These are phyloP conservation scores for Scaptomyza polygonia DNA, from an alignment of 2,888 invertebrate genomes.

Conservation along the genomic window DNA sequence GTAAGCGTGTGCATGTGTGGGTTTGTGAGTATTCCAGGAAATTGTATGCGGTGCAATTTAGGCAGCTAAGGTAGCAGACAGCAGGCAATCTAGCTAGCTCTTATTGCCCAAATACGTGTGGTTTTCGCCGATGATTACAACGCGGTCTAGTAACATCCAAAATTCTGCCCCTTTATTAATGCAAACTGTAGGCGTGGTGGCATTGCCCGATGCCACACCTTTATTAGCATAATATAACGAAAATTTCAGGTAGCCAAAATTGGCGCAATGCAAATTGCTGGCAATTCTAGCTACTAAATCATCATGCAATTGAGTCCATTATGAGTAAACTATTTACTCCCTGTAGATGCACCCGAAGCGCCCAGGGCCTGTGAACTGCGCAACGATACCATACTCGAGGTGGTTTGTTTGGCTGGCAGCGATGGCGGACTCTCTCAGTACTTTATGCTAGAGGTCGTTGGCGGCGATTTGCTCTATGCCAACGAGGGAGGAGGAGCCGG, in stretches of 20 bases:
- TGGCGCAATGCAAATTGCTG: slow-evolving; percentile 48
- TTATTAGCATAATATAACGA: slow-evolving; percentile 49
- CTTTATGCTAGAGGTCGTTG: slow-evolving; percentile 92
- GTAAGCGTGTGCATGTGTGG: slow-evolving; percentile 21
- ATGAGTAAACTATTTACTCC: slow-evolving; percentile 25
- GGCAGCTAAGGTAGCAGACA: slow-evolving; percentile 10
- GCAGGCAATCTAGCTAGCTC: background rate
- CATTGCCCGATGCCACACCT: slow-evolving; percentile 30
- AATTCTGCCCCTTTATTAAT: slow-evolving; percentile 52
- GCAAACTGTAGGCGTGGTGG: slow-evolving; percentile 51
- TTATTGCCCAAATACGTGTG: slow-evolving; percentile 37
- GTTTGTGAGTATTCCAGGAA: slow-evolving; percentile 18
- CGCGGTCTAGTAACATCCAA: slow-evolving; percentile 26
- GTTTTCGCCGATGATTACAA: slow-evolving; percentile 47
- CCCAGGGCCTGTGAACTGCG: slow-evolving; percentile 90
- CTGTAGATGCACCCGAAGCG: slow-evolving; percentile 89
- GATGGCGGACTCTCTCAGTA: slow-evolving; percentile 93
- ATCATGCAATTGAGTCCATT: slow-evolving; percentile 24
- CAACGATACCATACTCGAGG: slow-evolving; percentile 88
- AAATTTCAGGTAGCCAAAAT: slow-evolving; percentile 21
- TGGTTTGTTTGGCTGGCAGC: slow-evolving; percentile 90
- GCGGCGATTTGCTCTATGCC: slow-evolving; percentile 85
- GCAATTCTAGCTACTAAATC: slow-evolving; percentile 14
- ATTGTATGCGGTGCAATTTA: slow-evolving; percentile 18
- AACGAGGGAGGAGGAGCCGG: slow-evolving; percentile 77